Evolutionary conservation across 92 coral and sea anemone species (phyloP).

Genomic region (Phenganax stokvisi): DNA sequence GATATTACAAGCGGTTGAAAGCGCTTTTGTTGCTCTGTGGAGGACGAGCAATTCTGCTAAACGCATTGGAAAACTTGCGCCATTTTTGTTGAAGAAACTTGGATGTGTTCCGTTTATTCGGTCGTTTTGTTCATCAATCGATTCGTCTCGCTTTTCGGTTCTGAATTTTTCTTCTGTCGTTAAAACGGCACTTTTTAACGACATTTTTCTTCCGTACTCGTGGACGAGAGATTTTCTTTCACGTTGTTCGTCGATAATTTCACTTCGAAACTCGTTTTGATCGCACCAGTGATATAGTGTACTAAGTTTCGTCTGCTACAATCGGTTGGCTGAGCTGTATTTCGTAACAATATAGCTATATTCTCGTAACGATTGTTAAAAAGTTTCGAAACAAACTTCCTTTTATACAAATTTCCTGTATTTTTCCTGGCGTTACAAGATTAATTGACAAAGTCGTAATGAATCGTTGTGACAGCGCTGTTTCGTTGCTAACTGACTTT

Average conservation of each 20-base stretch:
- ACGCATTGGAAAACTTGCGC: constrained; percentile 26
- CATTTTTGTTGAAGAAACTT: constrained; percentile 17
- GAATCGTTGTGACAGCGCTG: not conserved
- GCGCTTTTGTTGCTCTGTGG: constrained; percentile 34
- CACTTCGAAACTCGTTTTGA: not conserved
- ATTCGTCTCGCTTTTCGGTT: not conserved
- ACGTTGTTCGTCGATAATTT: not conserved
- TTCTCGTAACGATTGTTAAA: not conserved
- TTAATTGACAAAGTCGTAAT: constrained; percentile 3
- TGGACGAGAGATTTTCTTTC: not conserved
- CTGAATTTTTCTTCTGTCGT: not conserved
- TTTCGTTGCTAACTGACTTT: not conserved
- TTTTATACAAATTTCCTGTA: not conserved
- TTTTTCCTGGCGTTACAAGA: not conserved
- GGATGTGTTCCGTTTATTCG: not conserved
- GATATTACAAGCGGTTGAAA: constrained; percentile 30
- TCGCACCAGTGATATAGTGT: not conserved
- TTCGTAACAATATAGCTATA: not conserved
- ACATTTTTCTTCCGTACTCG: constrained; percentile 1
- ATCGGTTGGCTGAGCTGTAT: not conserved
- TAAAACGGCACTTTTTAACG: not conserved
- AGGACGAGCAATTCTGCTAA: constrained; percentile 31
- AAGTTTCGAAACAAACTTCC: not conserved
- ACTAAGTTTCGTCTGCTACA: not conserved
- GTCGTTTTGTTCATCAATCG: not conserved